Evolutionary conservation across 2,888 invertebrate genomes (phyloP), one percentile per base, ranked within the genome.

Genomic region (Leucozona laternaria): DNA sequence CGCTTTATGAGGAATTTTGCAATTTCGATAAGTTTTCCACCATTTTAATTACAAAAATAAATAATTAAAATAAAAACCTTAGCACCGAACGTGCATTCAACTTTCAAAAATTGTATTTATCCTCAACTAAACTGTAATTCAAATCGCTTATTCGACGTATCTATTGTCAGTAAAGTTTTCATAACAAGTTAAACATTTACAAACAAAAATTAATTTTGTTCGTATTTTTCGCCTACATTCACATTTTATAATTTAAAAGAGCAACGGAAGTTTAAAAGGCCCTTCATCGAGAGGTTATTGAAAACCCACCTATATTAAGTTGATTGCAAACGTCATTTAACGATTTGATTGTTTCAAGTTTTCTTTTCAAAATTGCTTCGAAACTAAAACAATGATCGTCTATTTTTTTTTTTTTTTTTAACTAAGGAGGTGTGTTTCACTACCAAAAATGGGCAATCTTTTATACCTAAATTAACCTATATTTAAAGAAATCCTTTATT

Each of bases 391-490:
- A 58, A 58, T 37, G 22, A 37, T 58, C 20, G 28, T 31, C n/a
- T n/a, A n/a, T n/a, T n/a, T n/a, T n/a, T n/a, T n/a, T n/a, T n/a
- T n/a, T n/a, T 2, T 57, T 17, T 57, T 34, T 15, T 7, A 57
- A 57, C 13, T 5, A 17, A 31, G 58, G 37, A 37, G 37, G 34
- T 37, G 58, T 11, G 37, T 13, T 37, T 58, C 15, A 58, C 13
- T 37, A 4, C 37, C 37, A 37, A 37, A 58, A 58, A 43, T n/a
- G 43, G 43, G 10, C 43, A 62, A 10, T 25, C 10, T 58, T 53
- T 22, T 45, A 45, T 45, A 45, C n/a, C n/a, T n/a, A n/a, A 28
- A 34, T 57, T 37, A 58, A 58, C 37, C 58, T 34, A 58, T 58
- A 58, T 58, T 20, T 20, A 58, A 58, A 57, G 17, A 37, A 37